Conservation (phyloP, 2,797 vertebrate species). For the Cirrhinus molitorella region DNA sequence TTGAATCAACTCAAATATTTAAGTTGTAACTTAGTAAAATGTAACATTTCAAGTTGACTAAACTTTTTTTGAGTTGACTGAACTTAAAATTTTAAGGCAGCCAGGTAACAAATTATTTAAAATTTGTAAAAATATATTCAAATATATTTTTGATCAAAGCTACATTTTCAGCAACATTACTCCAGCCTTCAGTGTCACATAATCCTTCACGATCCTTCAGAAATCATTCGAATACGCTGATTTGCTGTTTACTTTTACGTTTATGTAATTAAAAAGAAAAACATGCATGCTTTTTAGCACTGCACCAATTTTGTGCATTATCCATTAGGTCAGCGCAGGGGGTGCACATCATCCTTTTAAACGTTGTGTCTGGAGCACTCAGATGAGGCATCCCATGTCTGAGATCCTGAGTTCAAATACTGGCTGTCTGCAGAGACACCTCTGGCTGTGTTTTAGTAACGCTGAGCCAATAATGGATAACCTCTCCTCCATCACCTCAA, state of each 20-base stretch:
- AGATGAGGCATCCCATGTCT: background rate
- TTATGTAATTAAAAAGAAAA: background rate
- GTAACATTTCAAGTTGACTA: too few species aligned
- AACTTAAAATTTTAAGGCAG: too few species aligned
- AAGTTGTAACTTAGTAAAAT: too few species aligned
- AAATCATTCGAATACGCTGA: too few species aligned
- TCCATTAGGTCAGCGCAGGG: constrained; percentile 10
- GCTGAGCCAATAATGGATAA: constrained; percentile 23
- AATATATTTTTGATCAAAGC: too few species aligned
- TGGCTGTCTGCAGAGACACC: background rate
- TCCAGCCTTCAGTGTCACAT: too few species aligned
- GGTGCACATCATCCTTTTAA: background rate
- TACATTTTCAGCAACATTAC: too few species aligned
- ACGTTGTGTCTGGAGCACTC: background rate
- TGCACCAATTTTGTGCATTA: constrained; percentile 12
- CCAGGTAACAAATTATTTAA: too few species aligned
- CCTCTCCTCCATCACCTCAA: constrained; percentile 20
- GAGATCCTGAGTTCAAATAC: constrained; percentile 24
- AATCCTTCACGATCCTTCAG: too few species aligned
- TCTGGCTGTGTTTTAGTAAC: constrained; percentile 30
- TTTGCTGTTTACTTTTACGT: background rate
- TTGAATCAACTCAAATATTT: too few species aligned
- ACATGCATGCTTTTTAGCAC: background rate
- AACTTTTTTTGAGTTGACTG: too few species aligned
- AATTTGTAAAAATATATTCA: too few species aligned